Percentiles rank a stretch among this genome's conserved stretches.
These are phyloP conservation scores for Anagrus nilaparvatae DNA, from an alignment of 1,140 invertebrate genomes.

Conservation along the genomic window DNA sequence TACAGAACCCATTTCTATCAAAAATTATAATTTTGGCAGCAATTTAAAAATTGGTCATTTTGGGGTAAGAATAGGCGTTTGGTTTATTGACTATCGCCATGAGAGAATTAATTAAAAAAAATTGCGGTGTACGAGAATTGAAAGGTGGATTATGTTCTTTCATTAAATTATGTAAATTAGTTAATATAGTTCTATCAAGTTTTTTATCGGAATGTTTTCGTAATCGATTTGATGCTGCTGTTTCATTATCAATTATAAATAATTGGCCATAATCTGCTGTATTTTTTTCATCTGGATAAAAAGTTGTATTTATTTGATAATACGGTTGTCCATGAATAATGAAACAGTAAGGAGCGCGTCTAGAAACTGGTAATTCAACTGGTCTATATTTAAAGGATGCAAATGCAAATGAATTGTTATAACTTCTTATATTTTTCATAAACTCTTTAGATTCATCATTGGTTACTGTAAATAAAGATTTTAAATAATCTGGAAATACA, in stretches of 20 bases:
- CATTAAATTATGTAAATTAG: conserved; percentile 26
- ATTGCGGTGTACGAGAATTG: no score
- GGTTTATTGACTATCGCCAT: no score
- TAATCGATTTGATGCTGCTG: not conserved
- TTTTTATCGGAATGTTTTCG: conserved; percentile 38
- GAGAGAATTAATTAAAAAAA: no score
- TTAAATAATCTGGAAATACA: not conserved
- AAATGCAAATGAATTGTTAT: conserved; percentile 1
- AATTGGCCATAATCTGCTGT: conserved; percentile 9
- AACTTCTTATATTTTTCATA: not conserved
- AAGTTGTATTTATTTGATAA: conserved; percentile 6
- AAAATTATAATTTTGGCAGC: no score
- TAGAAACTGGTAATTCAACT: not conserved
- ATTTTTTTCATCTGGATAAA: not conserved
- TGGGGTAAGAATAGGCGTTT: no score
- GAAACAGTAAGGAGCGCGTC: not conserved
- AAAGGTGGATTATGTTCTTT: conserved; percentile 35
- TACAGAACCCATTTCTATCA: no score
- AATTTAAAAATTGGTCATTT: no score
- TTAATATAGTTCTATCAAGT: conserved; percentile 34
- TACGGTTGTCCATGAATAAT: conserved; percentile 1
- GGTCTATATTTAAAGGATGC: not conserved
- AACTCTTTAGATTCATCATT: conserved; percentile 4
- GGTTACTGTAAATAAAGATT: not conserved
- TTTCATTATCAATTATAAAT: conserved; percentile 14